These are phyloP conservation scores for Agriopis aurantiaria DNA, from an alignment of 2,888 invertebrate genomes.

Conservation along the genomic window DNA sequence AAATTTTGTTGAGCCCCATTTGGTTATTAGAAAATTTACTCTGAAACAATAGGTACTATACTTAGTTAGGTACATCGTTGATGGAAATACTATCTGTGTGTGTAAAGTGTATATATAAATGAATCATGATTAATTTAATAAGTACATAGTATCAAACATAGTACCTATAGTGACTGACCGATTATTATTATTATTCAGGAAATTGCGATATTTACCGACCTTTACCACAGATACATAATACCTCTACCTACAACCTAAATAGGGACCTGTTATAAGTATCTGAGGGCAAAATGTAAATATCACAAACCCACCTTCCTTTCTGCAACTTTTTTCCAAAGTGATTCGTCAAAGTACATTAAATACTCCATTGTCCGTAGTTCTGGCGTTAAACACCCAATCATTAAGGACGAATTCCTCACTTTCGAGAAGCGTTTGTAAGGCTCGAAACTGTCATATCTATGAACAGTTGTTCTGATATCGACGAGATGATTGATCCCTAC, in stretches of 20 bases:
- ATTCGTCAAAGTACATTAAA: slow-evolving; percentile 73
- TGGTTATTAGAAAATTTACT: slow-evolving; percentile 45
- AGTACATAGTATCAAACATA: no score
- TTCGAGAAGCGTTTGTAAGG: slow-evolving; percentile 82
- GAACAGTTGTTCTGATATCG: slow-evolving; percentile 83
- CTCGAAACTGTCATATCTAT: slow-evolving; percentile 80
- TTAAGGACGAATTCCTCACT: slow-evolving; percentile 80
- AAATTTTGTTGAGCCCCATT: slow-evolving; percentile 61
- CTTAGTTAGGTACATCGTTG: neutral
- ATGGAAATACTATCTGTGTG: no score
- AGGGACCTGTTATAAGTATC: no score
- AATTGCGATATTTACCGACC: no score
- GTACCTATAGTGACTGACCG: no score
- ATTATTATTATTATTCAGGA: no score
- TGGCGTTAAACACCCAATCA: slow-evolving; percentile 78
- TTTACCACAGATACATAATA: no score
- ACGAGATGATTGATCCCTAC: slow-evolving; percentile 85
- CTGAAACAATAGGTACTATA: slow-evolving; percentile 50
- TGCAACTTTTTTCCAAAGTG: slow-evolving; percentile 67
- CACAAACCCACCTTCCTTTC: slow-evolving; percentile 66
- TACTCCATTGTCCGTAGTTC: slow-evolving; percentile 86
- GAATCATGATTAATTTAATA: no score
- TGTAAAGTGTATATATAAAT: no score
- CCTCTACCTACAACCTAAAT: no score
- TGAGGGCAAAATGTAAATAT: no score